These are phyloP conservation scores for Agonopterix subpropinquella DNA, from an alignment of 2,888 invertebrate species.

Conservation along the genomic window DNA sequence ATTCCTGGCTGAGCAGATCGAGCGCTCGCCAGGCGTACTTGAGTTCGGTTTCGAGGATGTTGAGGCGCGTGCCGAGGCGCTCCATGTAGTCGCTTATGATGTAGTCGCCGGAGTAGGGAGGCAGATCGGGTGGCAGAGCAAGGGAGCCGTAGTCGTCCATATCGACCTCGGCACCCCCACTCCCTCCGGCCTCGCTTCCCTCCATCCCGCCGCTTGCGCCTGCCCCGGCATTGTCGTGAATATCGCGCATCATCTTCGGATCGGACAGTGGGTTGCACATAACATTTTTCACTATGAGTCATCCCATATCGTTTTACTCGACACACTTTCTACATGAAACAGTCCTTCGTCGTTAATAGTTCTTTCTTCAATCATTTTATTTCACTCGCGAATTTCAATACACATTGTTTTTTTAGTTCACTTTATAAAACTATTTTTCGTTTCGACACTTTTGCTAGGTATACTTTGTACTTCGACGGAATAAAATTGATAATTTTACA, in stretches of 20 bases:
- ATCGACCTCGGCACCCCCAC: slow-evolving; percentile 72
- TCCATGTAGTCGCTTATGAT: slow-evolving; percentile 95
- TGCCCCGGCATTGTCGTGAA: slow-evolving; percentile 69
- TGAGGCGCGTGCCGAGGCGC: slow-evolving; percentile 88
- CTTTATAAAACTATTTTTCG: slow-evolving; percentile 28
- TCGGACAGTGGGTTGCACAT: slow-evolving; percentile 56
- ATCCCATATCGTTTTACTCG: slow-evolving; percentile 72
- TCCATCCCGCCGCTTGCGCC: slow-evolving; percentile 69
- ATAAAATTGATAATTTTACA: slow-evolving; percentile 51
- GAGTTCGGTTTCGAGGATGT: slow-evolving; percentile 91
- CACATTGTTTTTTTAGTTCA: slow-evolving; percentile 44
- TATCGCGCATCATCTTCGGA: slow-evolving; percentile 74
- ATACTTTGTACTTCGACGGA: slow-evolving; percentile 69
- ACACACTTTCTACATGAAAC: slow-evolving; percentile 57
- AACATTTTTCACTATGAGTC: slow-evolving; percentile 73
- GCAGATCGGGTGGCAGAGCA: slow-evolving; percentile 67
- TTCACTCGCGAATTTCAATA: slow-evolving; percentile 36
- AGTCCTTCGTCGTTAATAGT: slow-evolving; percentile 36
- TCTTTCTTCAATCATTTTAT: slow-evolving; percentile 53
- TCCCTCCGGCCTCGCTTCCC: slow-evolving; percentile 73
- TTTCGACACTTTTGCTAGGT: slow-evolving; percentile 42
- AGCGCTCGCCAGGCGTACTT: slow-evolving; percentile 95
- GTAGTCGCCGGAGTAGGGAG: slow-evolving; percentile 79
- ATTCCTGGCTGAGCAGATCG: slow-evolving; percentile 92
- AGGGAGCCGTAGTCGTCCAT: slow-evolving; percentile 74